Evolutionary conservation across 1,140 invertebrate species (phyloP).

Genomic region (Dolichoris vasculosae): DNA sequence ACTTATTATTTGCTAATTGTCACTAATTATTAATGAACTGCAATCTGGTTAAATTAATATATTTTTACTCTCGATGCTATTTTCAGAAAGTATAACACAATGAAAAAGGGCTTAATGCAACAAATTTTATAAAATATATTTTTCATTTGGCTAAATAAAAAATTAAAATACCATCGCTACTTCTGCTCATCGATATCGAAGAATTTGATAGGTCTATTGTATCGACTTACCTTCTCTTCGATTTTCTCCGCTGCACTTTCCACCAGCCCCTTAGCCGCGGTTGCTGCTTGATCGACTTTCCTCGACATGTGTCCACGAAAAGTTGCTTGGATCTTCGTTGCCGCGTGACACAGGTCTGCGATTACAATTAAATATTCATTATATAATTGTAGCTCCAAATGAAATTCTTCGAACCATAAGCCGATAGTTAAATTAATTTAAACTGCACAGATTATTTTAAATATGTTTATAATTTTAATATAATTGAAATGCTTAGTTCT

Average conservation of each 20-base stretch:
- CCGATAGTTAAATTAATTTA: too few relatives aligned
- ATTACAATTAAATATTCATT: not conserved
- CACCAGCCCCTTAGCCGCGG: constrained; percentile 72
- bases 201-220: not conserved
- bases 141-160: not conserved
- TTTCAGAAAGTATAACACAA: not conserved
- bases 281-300: constrained; percentile 79
- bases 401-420: too few relatives aligned
- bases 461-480: too few relatives aligned
- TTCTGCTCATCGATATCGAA: too few relatives aligned
- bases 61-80: not conserved
- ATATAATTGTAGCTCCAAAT: not conserved
- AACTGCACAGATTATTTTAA: too few relatives aligned
- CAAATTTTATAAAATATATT: not conserved
- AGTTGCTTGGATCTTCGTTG: constrained; percentile 93
- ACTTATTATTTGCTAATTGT: not conserved
- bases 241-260: constrained; percentile 73
- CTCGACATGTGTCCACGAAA: constrained; percentile 93
- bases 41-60: not conserved
- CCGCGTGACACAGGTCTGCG: constrained; percentile 89
- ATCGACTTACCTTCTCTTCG: constrained; percentile 73
- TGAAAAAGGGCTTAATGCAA: not conserved
- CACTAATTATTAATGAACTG: not conserved
- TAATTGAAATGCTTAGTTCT: too few relatives aligned
- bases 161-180: not conserved